phyloP scores from a whole-genome alignment of 2,888 invertebrate genomes.

The Cyclophora albipunctata region DNA sequence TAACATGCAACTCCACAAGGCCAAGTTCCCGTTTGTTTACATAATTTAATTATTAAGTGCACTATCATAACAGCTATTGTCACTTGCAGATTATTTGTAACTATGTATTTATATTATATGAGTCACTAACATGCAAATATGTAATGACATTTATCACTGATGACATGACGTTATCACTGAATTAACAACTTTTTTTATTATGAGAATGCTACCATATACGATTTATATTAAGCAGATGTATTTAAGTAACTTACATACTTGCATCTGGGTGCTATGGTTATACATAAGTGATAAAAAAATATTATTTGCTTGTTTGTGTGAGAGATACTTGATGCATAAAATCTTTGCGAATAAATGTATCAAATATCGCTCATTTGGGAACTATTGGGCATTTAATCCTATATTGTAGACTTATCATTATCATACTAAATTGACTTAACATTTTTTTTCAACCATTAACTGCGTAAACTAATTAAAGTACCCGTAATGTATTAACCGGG shows the following conservation, averaged over 20 bases:
- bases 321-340: conserved; percentile 49
- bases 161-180: conserved; percentile 61
- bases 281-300: conserved; percentile 66
- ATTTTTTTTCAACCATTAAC: conserved; percentile 73
- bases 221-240: conserved; percentile 47
- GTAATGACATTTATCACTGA: conserved; percentile 70
- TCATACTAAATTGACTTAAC: conserved; percentile 75
- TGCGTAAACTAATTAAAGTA: conserved; percentile 70
- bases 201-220: conserved; percentile 62
- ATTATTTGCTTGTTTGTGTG: conserved; percentile 67
- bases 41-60: conserved; percentile 66
- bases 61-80: conserved; percentile 72
- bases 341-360: conserved; percentile 25
- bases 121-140: conserved; percentile 77
- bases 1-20: conserved; percentile 76
- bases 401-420: conserved; percentile 72
- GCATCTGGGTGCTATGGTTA: conserved; percentile 75
- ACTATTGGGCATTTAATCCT: conserved; percentile 77
- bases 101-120: conserved; percentile 74
- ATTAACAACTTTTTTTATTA: conserved; percentile 52
- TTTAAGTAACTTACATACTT: conserved; percentile 71
- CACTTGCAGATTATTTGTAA: conserved; percentile 72
- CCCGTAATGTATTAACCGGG: conserved; percentile 69
- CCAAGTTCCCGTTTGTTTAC: conserved; percentile 71
- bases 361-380: conserved; percentile 65